phyloP scores from a whole-genome alignment of 1,140 invertebrate species.

The Trachymyrmex cornetzi region DNA sequence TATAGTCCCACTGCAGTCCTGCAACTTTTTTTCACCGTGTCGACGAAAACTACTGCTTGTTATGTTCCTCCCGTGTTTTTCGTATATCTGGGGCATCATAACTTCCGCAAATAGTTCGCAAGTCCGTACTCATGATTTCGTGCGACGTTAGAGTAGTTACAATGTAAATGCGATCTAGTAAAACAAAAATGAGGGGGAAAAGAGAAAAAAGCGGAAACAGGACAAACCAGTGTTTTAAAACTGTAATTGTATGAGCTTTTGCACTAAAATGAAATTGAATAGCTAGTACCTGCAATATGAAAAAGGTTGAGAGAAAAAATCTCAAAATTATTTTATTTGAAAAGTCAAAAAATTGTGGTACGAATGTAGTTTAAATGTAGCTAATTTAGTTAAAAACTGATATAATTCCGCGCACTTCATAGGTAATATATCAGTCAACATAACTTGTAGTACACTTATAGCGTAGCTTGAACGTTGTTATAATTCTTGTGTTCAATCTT shows the following conservation, averaged over 20 bases:
- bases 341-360: background rate
- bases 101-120: constrained; percentile 49
- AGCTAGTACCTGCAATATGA: background rate
- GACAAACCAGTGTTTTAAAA: constrained; percentile 9
- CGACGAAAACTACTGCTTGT: constrained; percentile 52
- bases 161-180: constrained; percentile 38
- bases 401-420: background rate
- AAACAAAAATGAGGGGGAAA: background rate
- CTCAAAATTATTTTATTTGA: background rate
- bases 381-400: background rate
- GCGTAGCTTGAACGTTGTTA: no score
- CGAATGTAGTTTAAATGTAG: background rate
- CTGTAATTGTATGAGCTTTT: constrained; percentile 35
- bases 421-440: no score
- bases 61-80: constrained; percentile 48
- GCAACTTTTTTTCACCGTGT: constrained; percentile 46
- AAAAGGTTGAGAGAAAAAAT: constrained; percentile 4
- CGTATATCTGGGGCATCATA: constrained; percentile 43
- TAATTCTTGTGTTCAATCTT: no score
- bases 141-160: constrained; percentile 21
- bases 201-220: background rate
- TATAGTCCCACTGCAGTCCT: background rate
- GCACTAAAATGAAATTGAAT: constrained; percentile 3
- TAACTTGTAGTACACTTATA: no score
- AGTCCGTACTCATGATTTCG: constrained; percentile 42